phyloP scores from a whole-genome alignment of 2,113 vertebrate genomes.

The Serinus canaria region DNA sequence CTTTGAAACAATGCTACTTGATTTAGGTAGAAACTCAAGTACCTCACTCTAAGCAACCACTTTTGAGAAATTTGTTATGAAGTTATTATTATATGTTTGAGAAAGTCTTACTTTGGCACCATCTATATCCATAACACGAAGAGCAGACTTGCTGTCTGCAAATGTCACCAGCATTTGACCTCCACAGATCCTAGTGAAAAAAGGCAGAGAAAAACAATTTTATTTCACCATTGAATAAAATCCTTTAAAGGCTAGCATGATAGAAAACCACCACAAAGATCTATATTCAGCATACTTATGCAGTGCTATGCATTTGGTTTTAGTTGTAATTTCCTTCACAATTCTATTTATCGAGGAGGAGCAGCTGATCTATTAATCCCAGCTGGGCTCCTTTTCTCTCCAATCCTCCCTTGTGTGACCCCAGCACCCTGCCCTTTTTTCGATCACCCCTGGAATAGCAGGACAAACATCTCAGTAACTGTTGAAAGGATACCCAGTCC shows the following conservation, averaged over 20 bases:
- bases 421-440: neutral
- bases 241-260: neutral
- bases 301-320: neutral
- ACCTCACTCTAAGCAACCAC: neutral
- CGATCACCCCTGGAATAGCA: neutral
- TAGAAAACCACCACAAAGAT: neutral
- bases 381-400: neutral
- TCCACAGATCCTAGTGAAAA: slow-evolving; percentile 73
- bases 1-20: neutral
- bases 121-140: slow-evolving; percentile 77
- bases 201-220: neutral
- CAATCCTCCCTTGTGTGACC: neutral
- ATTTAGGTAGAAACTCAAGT: neutral
- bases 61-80: neutral
- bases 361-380: neutral
- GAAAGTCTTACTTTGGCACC: slow-evolving; percentile 72
- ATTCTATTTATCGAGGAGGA: neutral
- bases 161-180: slow-evolving; percentile 83
- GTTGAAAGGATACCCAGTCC: neutral
- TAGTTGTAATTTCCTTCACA: neutral
- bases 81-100: neutral
- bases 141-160: slow-evolving; percentile 78
- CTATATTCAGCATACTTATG: neutral
- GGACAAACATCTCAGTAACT: neutral
- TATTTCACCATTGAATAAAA: neutral